These are phyloP conservation scores for Popillia japonica DNA, from an alignment of 1,140 invertebrate genomes.

Conservation along the genomic window DNA sequence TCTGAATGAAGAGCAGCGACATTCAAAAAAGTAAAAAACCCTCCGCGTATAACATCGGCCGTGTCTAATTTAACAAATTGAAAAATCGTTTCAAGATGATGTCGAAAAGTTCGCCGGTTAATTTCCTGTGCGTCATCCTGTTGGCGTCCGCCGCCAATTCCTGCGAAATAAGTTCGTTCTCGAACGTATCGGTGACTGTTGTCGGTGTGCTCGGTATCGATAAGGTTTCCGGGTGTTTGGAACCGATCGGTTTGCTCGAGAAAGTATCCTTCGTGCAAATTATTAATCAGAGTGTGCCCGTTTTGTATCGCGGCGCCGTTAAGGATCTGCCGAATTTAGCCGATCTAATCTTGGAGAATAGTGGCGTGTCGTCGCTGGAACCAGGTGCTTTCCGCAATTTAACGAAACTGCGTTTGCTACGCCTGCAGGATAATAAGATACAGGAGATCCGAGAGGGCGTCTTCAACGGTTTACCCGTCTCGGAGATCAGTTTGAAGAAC, in stretches of 20 bases:
- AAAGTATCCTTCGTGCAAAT: conserved; percentile 55
- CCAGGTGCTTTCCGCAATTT: conserved; percentile 54
- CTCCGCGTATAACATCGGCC: background rate
- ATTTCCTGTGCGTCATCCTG: background rate
- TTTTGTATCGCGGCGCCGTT: conserved; percentile 52
- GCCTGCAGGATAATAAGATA: conserved; percentile 53
- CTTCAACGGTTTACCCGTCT: conserved; percentile 53
- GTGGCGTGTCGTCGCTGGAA: conserved; percentile 51
- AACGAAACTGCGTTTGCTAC: conserved; percentile 50
- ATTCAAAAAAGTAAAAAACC: conserved; percentile 23
- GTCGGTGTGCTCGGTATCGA: conserved; percentile 51
- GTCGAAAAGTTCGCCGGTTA: background rate
- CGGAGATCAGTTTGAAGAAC: conserved; percentile 51
- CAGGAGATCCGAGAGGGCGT: conserved; percentile 52
- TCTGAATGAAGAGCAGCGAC: conserved; percentile 11
- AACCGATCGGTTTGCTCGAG: conserved; percentile 50
- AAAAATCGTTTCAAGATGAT: conserved; percentile 13
- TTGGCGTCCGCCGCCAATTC: background rate
- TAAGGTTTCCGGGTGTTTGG: conserved; percentile 55
- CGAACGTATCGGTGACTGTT: conserved; percentile 52
- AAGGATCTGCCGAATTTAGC: conserved; percentile 52
- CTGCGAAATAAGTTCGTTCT: conserved; percentile 45
- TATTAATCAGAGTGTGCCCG: conserved; percentile 53
- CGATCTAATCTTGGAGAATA: conserved; percentile 54
- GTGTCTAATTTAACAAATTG: background rate